Conservation (phyloP, 2,888 invertebrate species). For the Argyra leucocephala region DNA sequence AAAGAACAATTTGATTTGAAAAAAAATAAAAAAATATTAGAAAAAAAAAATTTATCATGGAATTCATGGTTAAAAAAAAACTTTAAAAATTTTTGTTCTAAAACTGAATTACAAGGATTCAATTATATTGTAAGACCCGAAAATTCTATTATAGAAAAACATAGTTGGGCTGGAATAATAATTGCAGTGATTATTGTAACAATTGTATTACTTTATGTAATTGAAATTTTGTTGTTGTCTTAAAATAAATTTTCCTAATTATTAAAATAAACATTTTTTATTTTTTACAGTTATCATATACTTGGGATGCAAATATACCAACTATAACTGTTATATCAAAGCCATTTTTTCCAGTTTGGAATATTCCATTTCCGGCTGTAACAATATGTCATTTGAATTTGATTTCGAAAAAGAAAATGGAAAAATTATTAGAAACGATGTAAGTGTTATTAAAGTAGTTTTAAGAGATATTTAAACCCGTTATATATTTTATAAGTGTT, state of each 20-base stretch:
- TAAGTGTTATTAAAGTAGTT: no score
- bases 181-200: conserved; percentile 48
- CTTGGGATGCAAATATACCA: conserved; percentile 51
- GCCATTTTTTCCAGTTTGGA: conserved; percentile 50
- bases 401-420: conserved; percentile 43
- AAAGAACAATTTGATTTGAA: neutral
- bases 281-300: conserved; percentile 46
- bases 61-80: neutral
- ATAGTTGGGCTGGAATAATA: conserved; percentile 50
- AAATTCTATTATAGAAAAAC: conserved; percentile 48
- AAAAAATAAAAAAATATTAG: neutral
- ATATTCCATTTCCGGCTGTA: conserved; percentile 50
- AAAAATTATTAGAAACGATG: conserved; percentile 40
- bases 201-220: conserved; percentile 44
- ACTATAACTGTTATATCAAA: conserved; percentile 52
- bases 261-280: no score
- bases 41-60: neutral
- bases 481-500: no score
- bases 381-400: conserved; percentile 51
- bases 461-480: no score
- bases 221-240: neutral
- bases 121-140: conserved; percentile 56
- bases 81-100: neutral
- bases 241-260: no score
- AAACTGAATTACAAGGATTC: conserved; percentile 60